Evolutionary conservation across 2,797 vertebrate species (phyloP).

Genomic region (Scolopax rusticola): DNA sequence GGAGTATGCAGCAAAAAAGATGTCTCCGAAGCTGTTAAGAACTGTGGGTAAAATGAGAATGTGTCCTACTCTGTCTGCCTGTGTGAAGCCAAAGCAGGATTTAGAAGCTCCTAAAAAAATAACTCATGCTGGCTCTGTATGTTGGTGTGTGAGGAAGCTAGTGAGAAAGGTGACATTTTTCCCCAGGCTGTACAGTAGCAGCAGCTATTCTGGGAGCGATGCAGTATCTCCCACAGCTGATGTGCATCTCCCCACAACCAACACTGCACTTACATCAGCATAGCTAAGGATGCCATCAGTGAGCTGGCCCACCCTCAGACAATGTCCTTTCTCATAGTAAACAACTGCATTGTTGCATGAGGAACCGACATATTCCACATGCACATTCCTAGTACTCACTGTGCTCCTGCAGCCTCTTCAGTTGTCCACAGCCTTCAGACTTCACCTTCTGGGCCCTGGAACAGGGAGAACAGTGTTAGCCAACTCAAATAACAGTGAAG

Average conservation of each 20-base stretch:
- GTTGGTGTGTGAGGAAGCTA: not conserved
- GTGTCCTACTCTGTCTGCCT: not conserved
- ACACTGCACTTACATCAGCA: not conserved
- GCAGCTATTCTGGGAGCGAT: not conserved
- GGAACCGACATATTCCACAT: not conserved
- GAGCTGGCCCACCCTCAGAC: not conserved
- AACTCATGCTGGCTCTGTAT: not conserved
- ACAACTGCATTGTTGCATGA: not conserved
- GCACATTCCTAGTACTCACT: not conserved
- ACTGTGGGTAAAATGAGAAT: not conserved
- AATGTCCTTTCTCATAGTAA: not conserved
- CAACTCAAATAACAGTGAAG: not conserved
- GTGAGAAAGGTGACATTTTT: not conserved
- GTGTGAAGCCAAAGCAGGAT: not conserved
- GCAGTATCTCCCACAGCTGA: not conserved
- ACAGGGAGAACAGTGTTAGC: not conserved
- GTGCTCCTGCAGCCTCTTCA: not conserved
- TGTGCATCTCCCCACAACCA: not conserved
- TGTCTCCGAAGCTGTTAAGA: not conserved
- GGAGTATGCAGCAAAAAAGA: not conserved
- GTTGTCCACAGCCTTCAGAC: not conserved
- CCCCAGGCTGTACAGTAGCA: not conserved
- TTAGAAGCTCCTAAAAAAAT: slow-evolving; percentile 19
- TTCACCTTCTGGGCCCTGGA: not conserved
- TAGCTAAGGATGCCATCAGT: not conserved